A percentile compares a stretch with the other conserved stretches of the same genome.
Evolutionary conservation across 2,113 vertebrate species (phyloP).

Genomic region (Chlorodrepanis virens): DNA sequence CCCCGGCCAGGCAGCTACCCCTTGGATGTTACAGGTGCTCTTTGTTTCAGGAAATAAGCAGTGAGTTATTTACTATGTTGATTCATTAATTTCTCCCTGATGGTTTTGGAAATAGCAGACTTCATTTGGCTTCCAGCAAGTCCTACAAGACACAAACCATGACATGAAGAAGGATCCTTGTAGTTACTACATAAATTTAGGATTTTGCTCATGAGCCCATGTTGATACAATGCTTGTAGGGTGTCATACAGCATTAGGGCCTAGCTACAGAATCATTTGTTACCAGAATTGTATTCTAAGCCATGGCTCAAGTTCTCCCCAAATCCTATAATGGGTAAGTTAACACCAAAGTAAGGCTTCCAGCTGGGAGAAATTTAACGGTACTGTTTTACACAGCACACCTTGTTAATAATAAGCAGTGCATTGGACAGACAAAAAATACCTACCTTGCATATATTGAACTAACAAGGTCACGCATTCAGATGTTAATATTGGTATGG

Average conservation of each 20-base stretch:
- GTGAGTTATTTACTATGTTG: neutral
- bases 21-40: neutral
- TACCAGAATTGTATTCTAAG: neutral
- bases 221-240: neutral
- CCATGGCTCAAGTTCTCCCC: neutral
- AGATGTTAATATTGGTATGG: neutral
- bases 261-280: neutral
- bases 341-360: neutral
- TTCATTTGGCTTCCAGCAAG: neutral
- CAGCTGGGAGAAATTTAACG: neutral
- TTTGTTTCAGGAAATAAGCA: conserved; percentile 33
- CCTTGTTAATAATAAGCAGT: neutral
- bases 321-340: neutral
- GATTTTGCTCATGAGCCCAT: neutral
- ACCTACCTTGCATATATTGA: neutral
- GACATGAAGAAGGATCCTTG: neutral
- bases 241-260: neutral
- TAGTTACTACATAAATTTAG: neutral
- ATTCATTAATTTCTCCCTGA: neutral
- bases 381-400: neutral
- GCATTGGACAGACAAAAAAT: neutral
- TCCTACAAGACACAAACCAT: neutral
- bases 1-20: neutral
- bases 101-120: conserved; percentile 24
- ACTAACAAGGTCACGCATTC: neutral